phyloP scores from a whole-genome alignment of 2,113 vertebrate species.

The Oryzias melastigma region DNA sequence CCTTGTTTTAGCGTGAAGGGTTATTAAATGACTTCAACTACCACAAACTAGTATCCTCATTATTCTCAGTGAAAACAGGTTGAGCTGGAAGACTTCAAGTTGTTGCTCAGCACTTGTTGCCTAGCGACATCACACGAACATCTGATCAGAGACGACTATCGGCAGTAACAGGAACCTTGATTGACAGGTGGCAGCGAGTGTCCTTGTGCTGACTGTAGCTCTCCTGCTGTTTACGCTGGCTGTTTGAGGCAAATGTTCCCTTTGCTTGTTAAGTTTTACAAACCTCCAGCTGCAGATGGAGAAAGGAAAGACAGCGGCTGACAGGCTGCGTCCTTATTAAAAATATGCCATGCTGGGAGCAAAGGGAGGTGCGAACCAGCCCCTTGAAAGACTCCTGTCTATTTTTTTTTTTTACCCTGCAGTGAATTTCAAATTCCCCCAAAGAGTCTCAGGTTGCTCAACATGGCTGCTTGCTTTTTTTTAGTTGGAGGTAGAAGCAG shows the following conservation, averaged over 20 bases:
- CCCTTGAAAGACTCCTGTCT: conserved; percentile 53
- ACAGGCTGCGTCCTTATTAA: conserved; percentile 68
- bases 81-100: conserved; percentile 32
- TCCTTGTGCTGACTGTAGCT: conserved; percentile 7
- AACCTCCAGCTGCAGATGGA: conserved; percentile 47
- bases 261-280: conserved; percentile 41
- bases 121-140: conserved; percentile 19
- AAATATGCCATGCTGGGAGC: conserved; percentile 64
- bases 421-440: conserved; percentile 59
- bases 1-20: conserved; percentile 10
- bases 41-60: conserved; percentile 25
- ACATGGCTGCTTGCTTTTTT: conserved; percentile 43
- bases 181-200: conserved; percentile 49
- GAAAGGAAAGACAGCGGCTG: conserved; percentile 40
- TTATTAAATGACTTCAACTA: conserved; percentile 9
- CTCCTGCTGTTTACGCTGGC: conserved; percentile 34
- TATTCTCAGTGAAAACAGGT: conserved; percentile 27
- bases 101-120: conserved; percentile 31
- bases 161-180: conserved; percentile 24
- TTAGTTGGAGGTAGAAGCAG: conserved; percentile 30
- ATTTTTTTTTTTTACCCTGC: conserved; percentile 29
- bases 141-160: conserved; percentile 36
- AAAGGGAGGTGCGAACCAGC: conserved; percentile 43
- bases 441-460: conserved; percentile 46
- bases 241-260: conserved; percentile 44